Evolutionary conservation across 1,140 invertebrate genomes (phyloP), one percentile per base, ranked within the genome.

Genomic region (Sitodiplosis mosellana): DNA sequence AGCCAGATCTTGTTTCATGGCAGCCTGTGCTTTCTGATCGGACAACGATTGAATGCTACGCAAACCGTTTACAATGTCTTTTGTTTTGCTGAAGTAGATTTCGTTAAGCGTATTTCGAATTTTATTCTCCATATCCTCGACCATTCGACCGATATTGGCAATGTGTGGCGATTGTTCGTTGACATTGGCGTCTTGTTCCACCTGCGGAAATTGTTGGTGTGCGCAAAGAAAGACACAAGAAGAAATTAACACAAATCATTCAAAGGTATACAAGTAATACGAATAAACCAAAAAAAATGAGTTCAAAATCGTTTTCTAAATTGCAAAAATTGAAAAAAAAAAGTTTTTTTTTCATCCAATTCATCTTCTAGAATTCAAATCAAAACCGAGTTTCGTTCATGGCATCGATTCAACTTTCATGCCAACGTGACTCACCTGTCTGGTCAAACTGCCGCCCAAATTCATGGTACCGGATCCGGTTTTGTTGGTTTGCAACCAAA

Each of bases 81-180:
- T 91, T 14, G 94, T 99, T 72, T 99, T 99, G 56, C 93, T 89
- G 73, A 99, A 99, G 69, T 99, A 99, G 54, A 99, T 97, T 69
- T 97, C 91, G 63, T 97, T 98, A 46, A 99, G 69, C 1, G 92
- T 97, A 60, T 90, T 93, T 53, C 95, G 77, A 59, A 99, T 99
- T 76, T 98, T 99, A 65, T 97, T 99, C 63, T 99, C 96, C 91
- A 98, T 96, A 56, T 99, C 95, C 70, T 98, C 85, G 0, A 91
- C 87, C 81, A 87, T 81, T 51, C 81, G 77, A 14, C 96, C 96
- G 60, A 99, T 99, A 65, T 99, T 99, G 20, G 86, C 92, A 64
- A 99, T 96, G 65, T 99, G 95, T 8, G 94, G 90, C 46, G 83
- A 87, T 1, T 86, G 80, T 59, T 98, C 94, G 58, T 79, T 88